Conservation (phyloP, 2,113 vertebrate species). For the Ameiurus melas region DNA sequence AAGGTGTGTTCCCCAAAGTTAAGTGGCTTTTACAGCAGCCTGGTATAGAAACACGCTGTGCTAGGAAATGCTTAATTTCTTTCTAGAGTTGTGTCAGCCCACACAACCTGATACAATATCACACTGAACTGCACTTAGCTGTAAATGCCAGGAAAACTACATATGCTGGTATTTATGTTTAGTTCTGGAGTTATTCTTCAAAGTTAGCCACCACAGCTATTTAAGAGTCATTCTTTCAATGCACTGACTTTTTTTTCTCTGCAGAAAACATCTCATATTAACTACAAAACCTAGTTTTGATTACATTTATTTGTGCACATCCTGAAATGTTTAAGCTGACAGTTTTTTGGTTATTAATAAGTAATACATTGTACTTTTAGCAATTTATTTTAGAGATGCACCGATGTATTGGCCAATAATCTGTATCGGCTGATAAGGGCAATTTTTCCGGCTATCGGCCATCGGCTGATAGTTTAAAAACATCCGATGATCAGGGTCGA, state of each 20-base stretch:
- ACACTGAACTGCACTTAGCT: conserved; percentile 26
- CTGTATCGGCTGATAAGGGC: no score
- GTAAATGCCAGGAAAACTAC: conserved; percentile 13
- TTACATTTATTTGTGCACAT: background rate
- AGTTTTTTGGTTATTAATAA: background rate
- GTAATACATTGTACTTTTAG: background rate
- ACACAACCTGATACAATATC: conserved; percentile 32
- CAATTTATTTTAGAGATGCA: background rate
- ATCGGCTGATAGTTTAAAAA: no score
- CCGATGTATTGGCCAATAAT: no score
- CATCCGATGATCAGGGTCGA: no score
- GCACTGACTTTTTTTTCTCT: background rate
- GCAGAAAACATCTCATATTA: background rate
- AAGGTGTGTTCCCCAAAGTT: background rate
- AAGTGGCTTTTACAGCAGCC: conserved; percentile 14
- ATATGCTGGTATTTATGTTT: conserved; percentile 4
- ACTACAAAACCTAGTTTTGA: background rate
- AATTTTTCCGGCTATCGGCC: no score
- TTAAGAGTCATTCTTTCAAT: background rate
- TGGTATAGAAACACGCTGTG: conserved; percentile 5
- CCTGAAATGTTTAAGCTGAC: background rate
- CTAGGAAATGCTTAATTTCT: conserved; percentile 30
- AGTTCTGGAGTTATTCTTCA: background rate
- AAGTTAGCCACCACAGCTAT: background rate
- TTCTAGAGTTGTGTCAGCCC: conserved; percentile 35